Conservation (phyloP, 2,888 invertebrate species). For the Drosophila parthenogenetica region DNA sequence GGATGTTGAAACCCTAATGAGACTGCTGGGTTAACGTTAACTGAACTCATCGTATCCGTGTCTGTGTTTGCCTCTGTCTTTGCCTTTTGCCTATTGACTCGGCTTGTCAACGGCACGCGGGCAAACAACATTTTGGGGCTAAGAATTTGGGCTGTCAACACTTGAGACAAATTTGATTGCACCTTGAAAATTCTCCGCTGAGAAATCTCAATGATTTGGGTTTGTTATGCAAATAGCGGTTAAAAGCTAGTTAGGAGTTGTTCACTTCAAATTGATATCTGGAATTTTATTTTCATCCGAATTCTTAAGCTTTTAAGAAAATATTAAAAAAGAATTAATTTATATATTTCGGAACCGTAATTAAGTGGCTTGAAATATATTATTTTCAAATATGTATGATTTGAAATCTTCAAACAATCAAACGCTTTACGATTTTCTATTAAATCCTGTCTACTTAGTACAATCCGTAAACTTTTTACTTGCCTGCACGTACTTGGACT, state of each 20-base stretch:
- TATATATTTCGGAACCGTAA: too few relatives aligned
- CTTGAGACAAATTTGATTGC: constrained; percentile 20
- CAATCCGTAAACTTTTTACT: constrained; percentile 9
- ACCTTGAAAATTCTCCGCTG: background rate
- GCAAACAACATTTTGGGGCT: constrained; percentile 49
- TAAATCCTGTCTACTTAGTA: constrained; percentile 1
- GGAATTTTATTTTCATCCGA: background rate
- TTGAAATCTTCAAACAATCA: too few relatives aligned
- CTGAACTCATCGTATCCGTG: background rate
- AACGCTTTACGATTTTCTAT: too few relatives aligned
- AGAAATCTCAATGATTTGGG: background rate
- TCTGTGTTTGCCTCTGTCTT: constrained; percentile 13
- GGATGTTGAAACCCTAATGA: constrained; percentile 55
- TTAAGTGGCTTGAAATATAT: too few relatives aligned
- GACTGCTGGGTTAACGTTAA: constrained; percentile 38
- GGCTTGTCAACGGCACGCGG: constrained; percentile 64
- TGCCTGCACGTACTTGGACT: constrained; percentile 12
- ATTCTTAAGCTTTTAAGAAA: background rate
- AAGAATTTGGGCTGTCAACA: constrained; percentile 38
- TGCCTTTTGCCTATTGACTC: constrained; percentile 62
- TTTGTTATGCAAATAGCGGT: constrained; percentile 10
- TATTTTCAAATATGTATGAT: too few relatives aligned
- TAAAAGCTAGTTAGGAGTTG: background rate
- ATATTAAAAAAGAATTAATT: too few relatives aligned
- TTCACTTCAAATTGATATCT: background rate